Evolutionary conservation across 2,113 vertebrate genomes (phyloP).

Genomic region (Hydropotes inermis): DNA sequence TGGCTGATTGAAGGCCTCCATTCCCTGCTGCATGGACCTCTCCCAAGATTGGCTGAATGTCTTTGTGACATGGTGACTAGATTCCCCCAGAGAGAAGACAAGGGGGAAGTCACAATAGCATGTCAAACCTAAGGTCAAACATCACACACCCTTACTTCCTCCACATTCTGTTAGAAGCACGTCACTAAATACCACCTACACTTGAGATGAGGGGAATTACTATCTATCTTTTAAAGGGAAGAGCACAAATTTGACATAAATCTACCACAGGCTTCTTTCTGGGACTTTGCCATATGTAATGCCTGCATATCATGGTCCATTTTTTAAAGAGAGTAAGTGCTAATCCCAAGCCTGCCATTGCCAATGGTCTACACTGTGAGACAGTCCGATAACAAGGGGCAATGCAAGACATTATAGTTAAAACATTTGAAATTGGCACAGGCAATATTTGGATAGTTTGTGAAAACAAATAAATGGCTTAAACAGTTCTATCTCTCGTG

Average conservation of each 20-base stretch:
- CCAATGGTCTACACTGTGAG: neutral
- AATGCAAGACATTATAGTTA: neutral
- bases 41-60: neutral
- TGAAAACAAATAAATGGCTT: neutral
- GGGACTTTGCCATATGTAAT: neutral
- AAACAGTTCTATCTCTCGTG: neutral
- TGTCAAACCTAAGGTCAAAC: neutral
- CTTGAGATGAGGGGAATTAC: neutral
- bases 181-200: neutral
- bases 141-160: neutral
- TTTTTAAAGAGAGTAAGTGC: neutral
- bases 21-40: neutral
- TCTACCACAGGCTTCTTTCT: neutral
- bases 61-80: neutral
- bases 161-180: neutral
- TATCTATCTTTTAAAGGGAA: neutral
- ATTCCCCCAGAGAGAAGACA: neutral
- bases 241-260: neutral
- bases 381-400: neutral
- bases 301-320: neutral
- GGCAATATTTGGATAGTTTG: neutral
- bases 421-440: neutral
- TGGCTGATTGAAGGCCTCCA: fast-evolving
- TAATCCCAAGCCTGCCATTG: neutral
- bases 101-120: neutral